A percentile compares a stretch with the other conserved stretches of the same genome.
phyloP scores from a whole-genome alignment of 2,888 invertebrate species.

The Monoplex corrugatus region DNA sequence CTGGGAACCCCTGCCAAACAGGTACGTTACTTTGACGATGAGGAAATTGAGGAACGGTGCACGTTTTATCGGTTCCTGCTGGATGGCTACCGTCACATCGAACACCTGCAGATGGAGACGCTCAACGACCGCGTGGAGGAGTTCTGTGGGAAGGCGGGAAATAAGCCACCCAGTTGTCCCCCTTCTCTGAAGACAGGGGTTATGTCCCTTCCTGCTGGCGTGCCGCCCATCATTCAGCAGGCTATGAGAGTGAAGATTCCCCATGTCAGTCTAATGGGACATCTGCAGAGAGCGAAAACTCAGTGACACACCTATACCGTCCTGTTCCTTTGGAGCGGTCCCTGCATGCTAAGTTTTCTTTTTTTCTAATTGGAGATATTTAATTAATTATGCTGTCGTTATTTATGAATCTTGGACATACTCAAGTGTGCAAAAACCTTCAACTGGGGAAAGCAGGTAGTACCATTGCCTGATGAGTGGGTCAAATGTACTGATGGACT shows the following conservation, averaged over 20 bases:
- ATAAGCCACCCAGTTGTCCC: neutral
- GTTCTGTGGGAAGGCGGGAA: conserved; percentile 51
- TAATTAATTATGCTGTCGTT: no score
- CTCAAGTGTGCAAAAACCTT: no score
- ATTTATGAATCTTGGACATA: no score
- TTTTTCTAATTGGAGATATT: no score
- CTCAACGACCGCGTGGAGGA: conserved; percentile 45
- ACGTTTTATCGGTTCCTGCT: conserved; percentile 53
- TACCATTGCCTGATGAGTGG: no score
- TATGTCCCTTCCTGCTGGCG: conserved; percentile 31
- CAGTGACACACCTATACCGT: no score
- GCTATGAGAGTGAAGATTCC: conserved; percentile 32
- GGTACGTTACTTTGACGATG: conserved; percentile 56
- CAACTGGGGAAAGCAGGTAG: no score
- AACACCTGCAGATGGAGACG: conserved; percentile 46
- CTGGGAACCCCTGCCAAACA: conserved; percentile 44
- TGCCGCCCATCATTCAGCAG: conserved; percentile 38
- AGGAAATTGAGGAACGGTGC: conserved; percentile 56
- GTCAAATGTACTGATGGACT: no score
- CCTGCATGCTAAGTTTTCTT: no score
- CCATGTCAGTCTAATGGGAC: neutral
- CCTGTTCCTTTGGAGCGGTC: no score
- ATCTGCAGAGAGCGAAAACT: neutral
- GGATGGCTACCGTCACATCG: conserved; percentile 44
- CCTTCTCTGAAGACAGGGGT: neutral